phyloP scores from a whole-genome alignment of 2,888 invertebrate species.

The Caradrina clavipalpis region DNA sequence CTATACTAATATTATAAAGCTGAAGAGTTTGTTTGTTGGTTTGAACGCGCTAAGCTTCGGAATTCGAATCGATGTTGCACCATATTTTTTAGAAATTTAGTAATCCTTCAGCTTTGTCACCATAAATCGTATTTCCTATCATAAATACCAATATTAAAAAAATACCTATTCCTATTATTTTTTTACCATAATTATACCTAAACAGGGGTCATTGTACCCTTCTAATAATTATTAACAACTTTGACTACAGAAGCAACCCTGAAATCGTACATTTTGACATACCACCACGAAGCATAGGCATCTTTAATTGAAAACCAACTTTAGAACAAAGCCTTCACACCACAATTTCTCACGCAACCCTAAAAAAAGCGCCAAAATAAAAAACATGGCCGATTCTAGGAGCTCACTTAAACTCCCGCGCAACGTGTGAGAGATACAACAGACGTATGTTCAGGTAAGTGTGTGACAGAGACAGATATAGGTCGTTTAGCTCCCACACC shows the following conservation, averaged over 20 bases:
- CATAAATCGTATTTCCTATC: too few relatives aligned
- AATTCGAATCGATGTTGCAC: too few relatives aligned
- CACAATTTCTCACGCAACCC: conserved; percentile 50
- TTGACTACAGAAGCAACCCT: background rate
- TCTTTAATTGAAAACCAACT: conserved; percentile 11
- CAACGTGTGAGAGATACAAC: conserved; percentile 58
- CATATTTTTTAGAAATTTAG: too few relatives aligned
- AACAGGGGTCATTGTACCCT: too few relatives aligned
- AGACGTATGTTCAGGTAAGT: background rate
- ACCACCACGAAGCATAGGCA: background rate
- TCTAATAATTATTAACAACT: background rate
- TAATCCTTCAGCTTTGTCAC: too few relatives aligned
- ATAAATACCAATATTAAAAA: too few relatives aligned
- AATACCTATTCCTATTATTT: too few relatives aligned
- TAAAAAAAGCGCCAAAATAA: conserved; percentile 60
- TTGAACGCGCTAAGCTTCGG: too few relatives aligned
- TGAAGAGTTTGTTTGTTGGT: too few relatives aligned
- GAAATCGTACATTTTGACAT: too few relatives aligned
- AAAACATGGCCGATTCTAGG: conserved; percentile 59
- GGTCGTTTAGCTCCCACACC: conserved; percentile 73
- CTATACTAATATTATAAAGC: too few relatives aligned
- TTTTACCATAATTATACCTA: too few relatives aligned
- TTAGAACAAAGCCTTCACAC: conserved; percentile 44
- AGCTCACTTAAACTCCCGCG: conserved; percentile 61
- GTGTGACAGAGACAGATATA: conserved; percentile 32